phyloP scores from a whole-genome alignment of 1,140 invertebrate species.

The Coelopa frigida region DNA sequence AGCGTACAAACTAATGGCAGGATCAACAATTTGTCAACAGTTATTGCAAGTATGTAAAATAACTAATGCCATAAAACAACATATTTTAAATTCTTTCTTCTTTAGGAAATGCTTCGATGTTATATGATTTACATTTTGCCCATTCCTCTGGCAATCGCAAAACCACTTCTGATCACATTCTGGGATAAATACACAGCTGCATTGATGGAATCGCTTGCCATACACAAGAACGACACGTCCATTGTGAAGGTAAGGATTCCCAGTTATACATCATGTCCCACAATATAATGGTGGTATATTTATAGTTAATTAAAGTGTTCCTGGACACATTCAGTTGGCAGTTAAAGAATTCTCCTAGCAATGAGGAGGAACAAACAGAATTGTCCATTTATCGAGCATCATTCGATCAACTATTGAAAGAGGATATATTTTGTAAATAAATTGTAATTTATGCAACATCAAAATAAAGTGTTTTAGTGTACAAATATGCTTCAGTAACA shows the following conservation, averaged over 20 bases:
- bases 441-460: not conserved
- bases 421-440: not conserved
- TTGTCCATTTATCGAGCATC: not conserved
- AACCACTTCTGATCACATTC: slow-evolving; percentile 12
- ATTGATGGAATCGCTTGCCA: slow-evolving; percentile 10
- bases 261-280: too few relatives aligned
- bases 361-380: not conserved
- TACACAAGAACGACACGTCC: slow-evolving; percentile 1
- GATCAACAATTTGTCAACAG: not conserved
- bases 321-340: slow-evolving; percentile 10
- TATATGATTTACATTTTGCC: slow-evolving; percentile 10
- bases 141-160: slow-evolving; percentile 7
- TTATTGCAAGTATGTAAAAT: slow-evolving; percentile 8
- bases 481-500: not conserved
- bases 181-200: slow-evolving; percentile 10
- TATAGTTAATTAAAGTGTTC: not conserved
- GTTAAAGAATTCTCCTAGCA: not conserved
- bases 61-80: slow-evolving; percentile 1
- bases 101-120: slow-evolving; percentile 12
- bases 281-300: not conserved
- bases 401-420: not conserved
- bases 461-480: slow-evolving; percentile 5
- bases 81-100: slow-evolving; percentile 1
- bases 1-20: slow-evolving; percentile 13
- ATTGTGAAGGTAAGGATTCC: slow-evolving; percentile 12